Base-by-base conservation (phyloP, 2,113 vertebrate species). In the Sterna hirundo region DNA sequence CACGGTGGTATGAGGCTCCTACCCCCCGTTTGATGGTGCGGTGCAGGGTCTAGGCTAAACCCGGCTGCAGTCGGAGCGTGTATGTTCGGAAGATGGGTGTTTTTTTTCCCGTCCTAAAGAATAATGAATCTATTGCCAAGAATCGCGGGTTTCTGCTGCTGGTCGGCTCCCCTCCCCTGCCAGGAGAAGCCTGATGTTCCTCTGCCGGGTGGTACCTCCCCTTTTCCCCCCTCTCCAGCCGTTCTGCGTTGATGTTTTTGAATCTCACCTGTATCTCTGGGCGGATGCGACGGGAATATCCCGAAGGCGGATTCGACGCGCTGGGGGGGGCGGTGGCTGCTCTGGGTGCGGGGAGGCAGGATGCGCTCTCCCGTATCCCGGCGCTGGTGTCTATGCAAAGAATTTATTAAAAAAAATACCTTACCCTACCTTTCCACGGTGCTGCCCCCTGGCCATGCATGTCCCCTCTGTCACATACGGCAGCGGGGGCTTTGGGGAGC, bases 211-310 rank as follows among this genome's bases (percentile, higher is more conserved):
- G 84, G 18, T 13, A 6, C 11, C 58, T 14, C 22, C 3, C 1
- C 18, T 11, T 74, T 17, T 15, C 18, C 15, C 7, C 66, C 23
- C 22, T 42, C 58, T 23, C 1, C 0, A 51, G 36, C 60, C 64
- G 15, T 20, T 1, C 32, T 25, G 22, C 5, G 4, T 0, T 16
- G 23, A 3, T 4, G 5, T 0, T 19, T 44, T 25, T 22, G 8
- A 15, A 10, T n/a, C 57, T 18, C 14, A 1, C 5, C 27, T 6
- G 8, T 25, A 1, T 66, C 44, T 27, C 14, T 2, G 13, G 15
- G 68, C 21, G 40, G 49, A 3, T 13, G 40, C 1, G 42, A 25
- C 6, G 49, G 38, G 86, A 65, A 26, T 2, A 34, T 40, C 78
- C 34, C 68, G 5, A 13, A 0, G 80, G 36, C 5, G 77, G 21